Evolutionary conservation across 2,888 invertebrate genomes (phyloP).

Genomic region (Mythimna impura): DNA sequence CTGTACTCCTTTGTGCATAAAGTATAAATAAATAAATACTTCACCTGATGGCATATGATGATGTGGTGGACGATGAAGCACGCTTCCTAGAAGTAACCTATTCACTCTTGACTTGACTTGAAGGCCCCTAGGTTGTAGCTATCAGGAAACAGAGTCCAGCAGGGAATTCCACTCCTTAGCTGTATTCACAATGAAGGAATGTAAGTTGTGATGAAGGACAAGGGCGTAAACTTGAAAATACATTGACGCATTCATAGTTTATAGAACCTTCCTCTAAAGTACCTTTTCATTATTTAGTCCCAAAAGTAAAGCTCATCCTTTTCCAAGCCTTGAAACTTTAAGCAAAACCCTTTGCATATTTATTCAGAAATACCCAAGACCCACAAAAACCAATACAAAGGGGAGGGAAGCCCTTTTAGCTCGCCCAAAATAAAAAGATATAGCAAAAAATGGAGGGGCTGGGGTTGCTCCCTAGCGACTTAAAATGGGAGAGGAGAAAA

Average conservation of each 20-base stretch:
- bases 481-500: slow-evolving; percentile 54
- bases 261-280: not conserved
- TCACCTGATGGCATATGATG: too few relatives aligned
- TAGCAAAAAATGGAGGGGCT: slow-evolving; percentile 63
- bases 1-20: too few relatives aligned
- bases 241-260: not conserved
- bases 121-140: too few relatives aligned
- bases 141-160: too few relatives aligned
- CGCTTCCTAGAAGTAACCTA: too few relatives aligned
- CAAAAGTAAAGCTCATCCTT: slow-evolving; percentile 17
- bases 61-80: too few relatives aligned
- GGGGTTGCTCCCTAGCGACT: slow-evolving; percentile 60
- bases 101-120: too few relatives aligned
- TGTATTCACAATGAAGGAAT: not conserved
- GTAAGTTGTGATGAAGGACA: not conserved
- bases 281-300: slow-evolving; percentile 13
- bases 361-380: slow-evolving; percentile 32
- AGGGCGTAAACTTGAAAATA: not conserved
- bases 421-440: slow-evolving; percentile 55
- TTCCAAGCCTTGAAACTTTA: slow-evolving; percentile 26
- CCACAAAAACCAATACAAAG: slow-evolving; percentile 47
- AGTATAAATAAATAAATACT: too few relatives aligned
- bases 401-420: slow-evolving; percentile 42
- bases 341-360: slow-evolving; percentile 32
- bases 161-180: too few relatives aligned